A percentile compares a stretch with the other conserved stretches of the same genome.
Conservation (phyloP, 1,140 invertebrate species). For the Bombus impatiens region DNA sequence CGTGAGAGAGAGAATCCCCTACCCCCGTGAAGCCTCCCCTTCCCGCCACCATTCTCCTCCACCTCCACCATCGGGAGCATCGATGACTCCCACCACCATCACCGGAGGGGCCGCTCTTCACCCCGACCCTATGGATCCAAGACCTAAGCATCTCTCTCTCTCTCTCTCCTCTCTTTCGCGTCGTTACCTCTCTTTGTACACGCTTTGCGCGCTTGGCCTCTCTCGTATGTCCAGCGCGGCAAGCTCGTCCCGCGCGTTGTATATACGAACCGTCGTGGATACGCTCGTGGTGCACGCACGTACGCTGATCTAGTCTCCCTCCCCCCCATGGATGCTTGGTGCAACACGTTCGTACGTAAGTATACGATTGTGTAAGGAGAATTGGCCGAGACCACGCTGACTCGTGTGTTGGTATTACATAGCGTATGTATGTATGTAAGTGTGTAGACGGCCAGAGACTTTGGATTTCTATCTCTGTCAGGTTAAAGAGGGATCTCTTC, state of each 20-base stretch:
- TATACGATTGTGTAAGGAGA: constrained; percentile 10
- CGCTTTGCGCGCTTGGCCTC: background rate
- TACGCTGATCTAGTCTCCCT: background rate
- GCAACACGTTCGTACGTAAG: background rate
- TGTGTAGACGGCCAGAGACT: background rate
- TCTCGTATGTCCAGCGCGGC: background rate
- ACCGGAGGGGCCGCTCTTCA: constrained; percentile 36
- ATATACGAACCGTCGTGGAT: background rate
- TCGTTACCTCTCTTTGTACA: constrained; percentile 9
- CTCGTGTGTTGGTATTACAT: background rate
- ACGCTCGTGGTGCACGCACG: constrained; percentile 16
- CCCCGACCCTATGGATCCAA: constrained; percentile 38
- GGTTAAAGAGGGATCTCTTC: background rate
- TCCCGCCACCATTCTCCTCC: constrained; percentile 1
- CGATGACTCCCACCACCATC: constrained; percentile 38
- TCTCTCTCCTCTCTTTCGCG: background rate
- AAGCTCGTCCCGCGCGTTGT: background rate
- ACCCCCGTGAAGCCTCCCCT: constrained; percentile 18
- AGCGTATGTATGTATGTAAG: too few relatives aligned
- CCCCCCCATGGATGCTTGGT: background rate
- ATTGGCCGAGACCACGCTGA: background rate
- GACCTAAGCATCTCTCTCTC: background rate
- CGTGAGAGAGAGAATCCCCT: background rate
- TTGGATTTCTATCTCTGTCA: constrained; percentile 16
- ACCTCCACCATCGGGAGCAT: constrained; percentile 34